These are phyloP conservation scores for Macrotis lagotis DNA, from an alignment of 2,113 vertebrate genomes.

Conservation along the genomic window DNA sequence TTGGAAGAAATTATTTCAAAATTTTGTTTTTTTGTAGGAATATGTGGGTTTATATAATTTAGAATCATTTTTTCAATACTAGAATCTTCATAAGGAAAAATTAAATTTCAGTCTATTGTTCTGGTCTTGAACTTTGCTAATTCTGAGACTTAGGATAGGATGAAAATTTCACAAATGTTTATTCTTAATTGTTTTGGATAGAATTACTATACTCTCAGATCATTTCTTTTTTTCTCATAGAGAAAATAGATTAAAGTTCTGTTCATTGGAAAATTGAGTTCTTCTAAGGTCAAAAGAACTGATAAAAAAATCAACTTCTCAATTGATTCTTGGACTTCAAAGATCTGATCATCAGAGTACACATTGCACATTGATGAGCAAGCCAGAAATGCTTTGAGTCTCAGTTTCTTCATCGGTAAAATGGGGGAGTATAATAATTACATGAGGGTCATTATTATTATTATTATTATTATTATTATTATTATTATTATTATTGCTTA, in stretches of 20 bases:
- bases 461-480: neutral
- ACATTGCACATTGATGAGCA: neutral
- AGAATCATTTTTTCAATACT: constrained; percentile 31
- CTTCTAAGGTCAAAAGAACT: constrained; percentile 49
- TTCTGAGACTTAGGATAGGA: too few species aligned
- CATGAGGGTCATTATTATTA: neutral
- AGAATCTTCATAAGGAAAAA: constrained; percentile 34
- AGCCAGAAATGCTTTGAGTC: neutral
- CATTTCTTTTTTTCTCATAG: constrained; percentile 5
- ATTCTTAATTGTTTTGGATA: neutral
- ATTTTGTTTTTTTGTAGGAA: constrained; percentile 14
- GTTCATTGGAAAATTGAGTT: constrained; percentile 55
- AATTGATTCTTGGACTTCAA: constrained; percentile 44
- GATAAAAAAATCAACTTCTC: constrained; percentile 44
- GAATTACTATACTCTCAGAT: neutral
- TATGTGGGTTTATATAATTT: constrained; percentile 19
- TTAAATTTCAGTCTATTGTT: neutral
- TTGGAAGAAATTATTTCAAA: neutral
- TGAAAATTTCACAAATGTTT: neutral
- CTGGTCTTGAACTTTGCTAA: neutral
- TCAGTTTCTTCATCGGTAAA: neutral
- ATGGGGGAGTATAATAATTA: neutral
- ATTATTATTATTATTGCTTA: neutral
- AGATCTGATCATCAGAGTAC: neutral
- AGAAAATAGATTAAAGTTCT: constrained; percentile 62